A percentile compares a stretch with the other conserved stretches of the same genome.
Evolutionary conservation across 2,113 vertebrate genomes (phyloP).

Genomic region (Amblyopsis rosae): DNA sequence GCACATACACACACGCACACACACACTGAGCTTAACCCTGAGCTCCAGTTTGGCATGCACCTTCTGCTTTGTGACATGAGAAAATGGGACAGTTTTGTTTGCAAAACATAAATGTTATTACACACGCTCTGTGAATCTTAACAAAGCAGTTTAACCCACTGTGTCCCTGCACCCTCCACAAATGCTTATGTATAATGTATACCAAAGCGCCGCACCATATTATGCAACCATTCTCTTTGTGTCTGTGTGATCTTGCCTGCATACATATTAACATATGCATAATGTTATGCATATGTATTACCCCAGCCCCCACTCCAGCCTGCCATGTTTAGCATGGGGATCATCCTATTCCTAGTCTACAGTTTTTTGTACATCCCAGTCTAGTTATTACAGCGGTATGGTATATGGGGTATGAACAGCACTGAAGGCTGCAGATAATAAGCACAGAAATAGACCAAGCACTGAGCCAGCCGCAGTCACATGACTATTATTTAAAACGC

Average conservation of each 20-base stretch:
- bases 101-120: slow-evolving; percentile 39
- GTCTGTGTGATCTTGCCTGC: not conserved
- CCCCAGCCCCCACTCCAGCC: not conserved
- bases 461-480: slow-evolving; percentile 30
- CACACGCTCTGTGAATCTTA: slow-evolving; percentile 36
- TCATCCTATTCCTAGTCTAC: slow-evolving; percentile 44
- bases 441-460: slow-evolving; percentile 51
- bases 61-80: slow-evolving; percentile 31
- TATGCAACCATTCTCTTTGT: slow-evolving; percentile 10
- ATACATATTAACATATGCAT: not conserved
- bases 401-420: slow-evolving; percentile 42
- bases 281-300: slow-evolving; percentile 17
- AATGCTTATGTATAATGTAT: slow-evolving; percentile 13
- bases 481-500: slow-evolving; percentile 9
- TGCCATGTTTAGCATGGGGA: slow-evolving; percentile 37
- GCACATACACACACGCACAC: slow-evolving; percentile 1
- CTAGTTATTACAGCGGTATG: slow-evolving; percentile 53
- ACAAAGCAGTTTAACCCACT: slow-evolving; percentile 13
- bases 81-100: slow-evolving; percentile 36
- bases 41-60: slow-evolving; percentile 24
- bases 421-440: slow-evolving; percentile 48
- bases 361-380: slow-evolving; percentile 65
- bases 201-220: not conserved
- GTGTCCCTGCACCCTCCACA: not conserved
- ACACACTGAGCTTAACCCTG: slow-evolving; percentile 8